phyloP scores from a whole-genome alignment of 2,797 vertebrate species.

The Meda fulgida region DNA sequence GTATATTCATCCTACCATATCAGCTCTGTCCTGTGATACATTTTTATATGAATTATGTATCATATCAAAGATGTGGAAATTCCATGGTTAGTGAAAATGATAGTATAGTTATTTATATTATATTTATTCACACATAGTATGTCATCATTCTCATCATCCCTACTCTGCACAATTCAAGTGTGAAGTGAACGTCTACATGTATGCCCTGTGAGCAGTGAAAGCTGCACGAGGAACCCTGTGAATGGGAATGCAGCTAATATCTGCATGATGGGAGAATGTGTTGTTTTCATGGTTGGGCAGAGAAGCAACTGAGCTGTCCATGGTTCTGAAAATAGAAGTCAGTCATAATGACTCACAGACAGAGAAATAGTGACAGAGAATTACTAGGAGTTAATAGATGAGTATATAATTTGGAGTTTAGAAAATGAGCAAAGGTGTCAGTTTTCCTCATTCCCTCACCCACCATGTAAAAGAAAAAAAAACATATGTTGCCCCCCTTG shows the following conservation, averaged over 20 bases:
- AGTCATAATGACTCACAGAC: constrained; percentile 19
- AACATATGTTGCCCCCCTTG: too few relatives aligned
- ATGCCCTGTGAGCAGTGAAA: background rate
- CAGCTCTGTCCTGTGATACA: background rate
- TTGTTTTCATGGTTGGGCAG: background rate
- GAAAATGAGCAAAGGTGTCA: background rate
- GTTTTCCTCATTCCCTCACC: background rate
- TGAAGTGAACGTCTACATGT: background rate
- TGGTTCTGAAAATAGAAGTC: constrained; percentile 29
- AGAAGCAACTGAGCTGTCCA: constrained; percentile 23
- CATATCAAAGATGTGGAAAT: background rate
- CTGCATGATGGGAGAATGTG: background rate
- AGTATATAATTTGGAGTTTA: background rate
- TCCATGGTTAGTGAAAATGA: background rate
- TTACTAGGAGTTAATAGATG: background rate
- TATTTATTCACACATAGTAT: background rate
- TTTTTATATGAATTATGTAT: constrained; percentile 14
- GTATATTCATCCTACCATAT: background rate
- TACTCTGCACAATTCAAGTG: background rate
- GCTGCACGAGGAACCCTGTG: background rate
- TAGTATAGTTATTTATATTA: background rate
- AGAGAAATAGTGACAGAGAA: background rate
- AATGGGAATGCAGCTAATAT: background rate
- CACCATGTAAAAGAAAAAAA: too few relatives aligned
- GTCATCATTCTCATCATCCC: background rate